A percentile compares a stretch with the other conserved stretches of the same genome.
Conservation (phyloP, 2,797 vertebrate genomes). For the Myotis findleyi region DNA sequence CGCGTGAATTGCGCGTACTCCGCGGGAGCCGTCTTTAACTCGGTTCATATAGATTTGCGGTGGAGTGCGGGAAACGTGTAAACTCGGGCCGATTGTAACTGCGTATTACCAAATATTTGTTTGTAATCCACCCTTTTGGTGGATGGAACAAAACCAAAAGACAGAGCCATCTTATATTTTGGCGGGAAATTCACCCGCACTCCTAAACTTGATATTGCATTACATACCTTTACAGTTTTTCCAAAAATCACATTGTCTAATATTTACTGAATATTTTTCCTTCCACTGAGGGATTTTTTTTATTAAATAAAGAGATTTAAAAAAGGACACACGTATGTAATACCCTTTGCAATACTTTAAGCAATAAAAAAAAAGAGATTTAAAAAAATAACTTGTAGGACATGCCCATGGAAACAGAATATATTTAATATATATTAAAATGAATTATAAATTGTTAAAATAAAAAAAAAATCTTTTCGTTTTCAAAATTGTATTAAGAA, state of each 20-base stretch:
- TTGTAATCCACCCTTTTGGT: too few relatives aligned
- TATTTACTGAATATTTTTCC: background rate
- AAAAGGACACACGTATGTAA: background rate
- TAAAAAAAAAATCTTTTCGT: background rate
- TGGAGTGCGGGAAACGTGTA: too few relatives aligned
- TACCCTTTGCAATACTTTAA: too few relatives aligned
- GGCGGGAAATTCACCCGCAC: too few relatives aligned
- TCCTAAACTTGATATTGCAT: background rate
- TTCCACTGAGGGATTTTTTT: background rate
- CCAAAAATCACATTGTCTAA: background rate
- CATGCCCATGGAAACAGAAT: background rate
- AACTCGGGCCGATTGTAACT: too few relatives aligned
- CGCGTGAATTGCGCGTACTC: too few relatives aligned
- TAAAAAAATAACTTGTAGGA: background rate
- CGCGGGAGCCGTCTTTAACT: too few relatives aligned
- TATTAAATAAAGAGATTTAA: background rate
- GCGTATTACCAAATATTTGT: too few relatives aligned
- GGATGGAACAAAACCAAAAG: too few relatives aligned
- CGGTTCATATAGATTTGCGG: too few relatives aligned
- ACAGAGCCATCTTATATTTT: too few relatives aligned
- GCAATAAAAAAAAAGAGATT: background rate
- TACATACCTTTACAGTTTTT: background rate
- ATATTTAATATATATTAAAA: background rate
- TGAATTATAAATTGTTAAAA: background rate
- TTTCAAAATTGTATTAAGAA: background rate